Evolutionary conservation across 2,113 vertebrate genomes (phyloP), one percentile per base, ranked within the genome.

Genomic region (Chaetorhynchus papuensis): DNA sequence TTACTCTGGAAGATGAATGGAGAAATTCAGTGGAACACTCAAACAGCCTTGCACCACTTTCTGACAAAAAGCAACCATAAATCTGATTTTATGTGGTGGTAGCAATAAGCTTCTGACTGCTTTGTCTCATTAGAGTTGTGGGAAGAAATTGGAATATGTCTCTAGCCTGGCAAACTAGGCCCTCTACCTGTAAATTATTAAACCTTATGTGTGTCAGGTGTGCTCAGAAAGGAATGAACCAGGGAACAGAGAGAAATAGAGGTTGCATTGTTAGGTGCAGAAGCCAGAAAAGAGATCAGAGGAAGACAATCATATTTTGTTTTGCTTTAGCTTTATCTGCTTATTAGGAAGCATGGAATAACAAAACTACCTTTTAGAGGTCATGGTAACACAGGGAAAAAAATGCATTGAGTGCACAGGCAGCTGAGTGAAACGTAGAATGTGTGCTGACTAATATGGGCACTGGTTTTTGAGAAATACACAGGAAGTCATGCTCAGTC

Each of bases 171-270:
- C 41, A 96, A 94, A 93, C 91, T 89, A 77, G 60, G 76, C 33
- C 39, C 31, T 94, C 85, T 68, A 80, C 61, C 75, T 90, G 85
- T 95, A 92, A 95, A 95, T 93, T 96, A 97, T 96, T 96, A 94
- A 96, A 80, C 52, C 60, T 90, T 88, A 68, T 92, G 50, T 21
- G 30, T 80, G 90, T 90, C 91, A 95, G 77, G 86, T 91, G 56
- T 86, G 64, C 56, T 93, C 10, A 52, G 85, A 87, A 90, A 86
- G 15, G 68, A 97, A 93, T 54, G 42, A 80, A 26, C 39, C 12
- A 64, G 35, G 74, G 31, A 80, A 56, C 13, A 56, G 47, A 70
- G 50, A 86, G 68, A 83, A 93, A 93, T 56, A 85, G 87, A 88
- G 52, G 35, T 59, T 83, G 16, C 47, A 78, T 47, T 6, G 0